Percentiles rank a stretch among this genome's conserved stretches.
Evolutionary conservation across 2,888 invertebrate genomes (phyloP).

Genomic region (Unio pictorum): DNA sequence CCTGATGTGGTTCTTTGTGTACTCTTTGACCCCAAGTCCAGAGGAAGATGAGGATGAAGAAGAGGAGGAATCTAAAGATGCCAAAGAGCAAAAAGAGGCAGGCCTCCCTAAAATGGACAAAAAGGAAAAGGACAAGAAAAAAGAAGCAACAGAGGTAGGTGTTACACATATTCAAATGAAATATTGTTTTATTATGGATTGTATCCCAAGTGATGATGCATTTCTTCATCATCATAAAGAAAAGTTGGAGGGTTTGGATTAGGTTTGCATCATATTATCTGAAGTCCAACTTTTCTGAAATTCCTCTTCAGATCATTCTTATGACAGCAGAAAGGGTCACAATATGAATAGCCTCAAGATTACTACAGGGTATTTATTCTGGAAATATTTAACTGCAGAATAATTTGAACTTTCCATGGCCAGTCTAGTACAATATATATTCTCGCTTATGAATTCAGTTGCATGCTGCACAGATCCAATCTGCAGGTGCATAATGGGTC

Average conservation of each 20-base stretch:
- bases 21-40: conserved; percentile 80
- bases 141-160: conserved; percentile 21
- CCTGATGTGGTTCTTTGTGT: conserved; percentile 96
- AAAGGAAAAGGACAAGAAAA: conserved; percentile 33
- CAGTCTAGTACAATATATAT: conserved; percentile 8
- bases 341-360: too few relatives aligned
- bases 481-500: too few relatives aligned
- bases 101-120: conserved; percentile 13
- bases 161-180: background rate
- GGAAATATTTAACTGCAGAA: too few relatives aligned
- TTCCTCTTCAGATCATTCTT: too few relatives aligned
- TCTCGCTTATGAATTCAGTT: too few relatives aligned
- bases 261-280: too few relatives aligned
- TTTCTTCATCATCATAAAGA: background rate
- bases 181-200: background rate
- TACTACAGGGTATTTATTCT: too few relatives aligned
- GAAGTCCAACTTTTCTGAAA: too few relatives aligned
- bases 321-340: background rate
- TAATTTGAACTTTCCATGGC: background rate
- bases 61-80: conserved; percentile 50
- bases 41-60: conserved; percentile 76
- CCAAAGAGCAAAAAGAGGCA: conserved; percentile 34
- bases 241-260: background rate
- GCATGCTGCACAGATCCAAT: too few relatives aligned
- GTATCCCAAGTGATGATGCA: background rate